Evolutionary conservation across 2,888 invertebrate species (phyloP), one percentile per base, ranked within the genome.

Genomic region (Allacma fusca): DNA sequence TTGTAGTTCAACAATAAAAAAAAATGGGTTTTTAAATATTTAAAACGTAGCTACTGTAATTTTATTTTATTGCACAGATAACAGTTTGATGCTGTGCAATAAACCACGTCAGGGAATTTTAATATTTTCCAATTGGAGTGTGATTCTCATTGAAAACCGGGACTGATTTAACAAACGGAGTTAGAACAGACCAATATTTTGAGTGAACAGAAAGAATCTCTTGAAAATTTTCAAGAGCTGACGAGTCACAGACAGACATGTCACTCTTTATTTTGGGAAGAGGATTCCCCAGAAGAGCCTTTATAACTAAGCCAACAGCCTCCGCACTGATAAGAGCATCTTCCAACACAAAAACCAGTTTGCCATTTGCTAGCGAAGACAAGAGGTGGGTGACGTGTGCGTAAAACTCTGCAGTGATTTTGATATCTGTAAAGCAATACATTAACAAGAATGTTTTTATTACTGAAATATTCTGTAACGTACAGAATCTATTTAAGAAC

Each of bases 361-460:
- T 91, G 0, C 98, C 97, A 84, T 91, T 91, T 0, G 97, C 97
- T 73, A 98, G 87, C 0, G 93, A 90, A 40, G 91, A 91, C 5
- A 98, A 88, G 88, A 95, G 90, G 78, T 94, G 93, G 0, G 97
- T 94, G 88, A 98, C 91, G 79, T 95, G 92, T 0, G 93, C 97
- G 86, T 93, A 98, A 78, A 94, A 93, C 87, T 94, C 94, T 0
- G 98, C 96, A 0, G 93, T 91, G 2, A 98, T 92, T 85, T 91
- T 91, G 87, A 95, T 97, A 80, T 92, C 91, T 91, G 85, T 0
- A 82, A 80, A 34, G 4, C 34, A 34, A 34, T 34, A 34, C n/a
- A n/a, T n/a, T n/a, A n/a, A n/a, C n/a, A n/a, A n/a, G n/a, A 34
- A 7, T 34, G 9, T 34, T 34, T 34, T 34, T 34, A 9, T 34